phyloP scores from a whole-genome alignment of 2,113 vertebrate genomes.

The Chlamydotis undulata region DNA sequence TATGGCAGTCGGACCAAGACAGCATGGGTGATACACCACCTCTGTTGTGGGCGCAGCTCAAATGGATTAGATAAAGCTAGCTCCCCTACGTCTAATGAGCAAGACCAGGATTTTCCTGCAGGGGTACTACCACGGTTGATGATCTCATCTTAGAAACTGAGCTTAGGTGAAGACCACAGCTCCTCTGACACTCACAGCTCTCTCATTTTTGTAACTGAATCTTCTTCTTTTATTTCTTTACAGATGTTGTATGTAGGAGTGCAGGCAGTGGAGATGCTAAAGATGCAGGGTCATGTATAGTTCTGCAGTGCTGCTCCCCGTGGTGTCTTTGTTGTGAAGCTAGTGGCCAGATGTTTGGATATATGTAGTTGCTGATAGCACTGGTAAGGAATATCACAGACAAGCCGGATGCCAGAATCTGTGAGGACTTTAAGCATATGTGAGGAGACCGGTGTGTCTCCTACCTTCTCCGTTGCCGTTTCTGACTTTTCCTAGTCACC shows the following conservation, averaged over 20 bases:
- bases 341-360: background rate
- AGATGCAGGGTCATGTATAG: background rate
- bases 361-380: background rate
- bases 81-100: background rate
- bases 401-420: background rate
- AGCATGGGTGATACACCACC: fast-evolving
- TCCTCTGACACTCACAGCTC: background rate
- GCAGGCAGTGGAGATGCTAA: background rate
- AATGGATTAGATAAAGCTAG: background rate
- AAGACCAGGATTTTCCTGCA: background rate
- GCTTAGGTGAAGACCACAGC: background rate
- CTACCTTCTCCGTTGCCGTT: background rate
- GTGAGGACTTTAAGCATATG: background rate
- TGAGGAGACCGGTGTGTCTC: background rate
- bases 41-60: background rate
- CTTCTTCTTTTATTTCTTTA: background rate
- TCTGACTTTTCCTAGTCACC: background rate
- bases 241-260: background rate
- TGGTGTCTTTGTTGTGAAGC: background rate
- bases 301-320: background rate
- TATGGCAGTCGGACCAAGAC: background rate
- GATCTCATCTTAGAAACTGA: background rate
- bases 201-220: background rate
- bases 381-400: background rate
- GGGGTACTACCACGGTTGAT: background rate